phyloP scores from a whole-genome alignment of 2,888 invertebrate species.

The Pristionchus arcanus region DNA sequence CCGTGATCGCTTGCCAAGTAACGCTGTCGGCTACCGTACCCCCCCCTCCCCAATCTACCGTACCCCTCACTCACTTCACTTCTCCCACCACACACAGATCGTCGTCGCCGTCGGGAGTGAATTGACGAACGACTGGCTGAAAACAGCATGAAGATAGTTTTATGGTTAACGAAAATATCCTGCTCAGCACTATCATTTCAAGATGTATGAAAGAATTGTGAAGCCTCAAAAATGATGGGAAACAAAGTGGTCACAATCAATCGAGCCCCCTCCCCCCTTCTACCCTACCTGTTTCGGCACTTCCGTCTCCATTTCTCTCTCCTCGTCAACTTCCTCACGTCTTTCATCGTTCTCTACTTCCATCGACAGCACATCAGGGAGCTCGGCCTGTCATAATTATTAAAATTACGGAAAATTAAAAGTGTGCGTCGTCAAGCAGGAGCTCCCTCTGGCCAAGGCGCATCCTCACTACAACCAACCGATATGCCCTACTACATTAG shows the following conservation, averaged over 20 bases:
- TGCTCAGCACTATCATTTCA: not conserved
- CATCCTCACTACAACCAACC: not conserved
- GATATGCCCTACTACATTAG: not conserved
- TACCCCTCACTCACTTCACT: slow-evolving; percentile 20
- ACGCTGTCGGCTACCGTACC: not conserved
- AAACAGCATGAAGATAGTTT: not conserved
- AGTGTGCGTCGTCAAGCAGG: no score
- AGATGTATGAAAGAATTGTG: not conserved
- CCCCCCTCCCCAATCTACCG: not conserved
- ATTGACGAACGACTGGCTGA: not conserved
- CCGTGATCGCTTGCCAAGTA: not conserved
- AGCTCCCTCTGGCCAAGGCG: not conserved
- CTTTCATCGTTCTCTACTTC: not conserved
- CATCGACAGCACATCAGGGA: not conserved
- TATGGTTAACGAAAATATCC: not conserved
- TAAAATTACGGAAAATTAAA: not conserved
- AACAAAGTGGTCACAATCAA: not conserved
- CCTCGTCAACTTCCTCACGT: not conserved
- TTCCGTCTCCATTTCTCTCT: not conserved
- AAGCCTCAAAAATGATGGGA: not conserved
- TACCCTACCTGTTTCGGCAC: not conserved
- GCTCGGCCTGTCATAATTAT: not conserved
- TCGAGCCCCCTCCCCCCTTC: not conserved
- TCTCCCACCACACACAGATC: slow-evolving; percentile 53
- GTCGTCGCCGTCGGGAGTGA: slow-evolving; percentile 15